Percentiles rank a stretch among this genome's conserved stretches.
phyloP scores from a whole-genome alignment of 1,140 invertebrate genomes.

The Drosophila ohnishii region DNA sequence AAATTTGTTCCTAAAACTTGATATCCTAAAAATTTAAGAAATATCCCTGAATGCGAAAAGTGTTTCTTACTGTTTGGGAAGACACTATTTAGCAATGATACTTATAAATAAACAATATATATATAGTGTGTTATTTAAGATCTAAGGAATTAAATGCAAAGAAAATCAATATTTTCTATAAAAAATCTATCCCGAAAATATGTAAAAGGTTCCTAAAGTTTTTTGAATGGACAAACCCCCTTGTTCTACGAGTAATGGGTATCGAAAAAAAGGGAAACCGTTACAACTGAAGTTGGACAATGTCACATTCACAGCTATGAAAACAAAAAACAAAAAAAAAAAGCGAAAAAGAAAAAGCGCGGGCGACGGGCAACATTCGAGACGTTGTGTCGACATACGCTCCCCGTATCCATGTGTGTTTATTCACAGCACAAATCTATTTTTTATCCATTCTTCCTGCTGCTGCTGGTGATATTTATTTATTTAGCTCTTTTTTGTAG shows the following conservation, averaged over 20 bases:
- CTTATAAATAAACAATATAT: too few relatives aligned
- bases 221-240: neutral
- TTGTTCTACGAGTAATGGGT: neutral
- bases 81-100: too few relatives aligned
- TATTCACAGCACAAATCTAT: conserved; percentile 65
- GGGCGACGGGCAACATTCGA: conserved; percentile 32
- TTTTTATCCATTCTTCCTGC: conserved; percentile 55
- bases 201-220: neutral
- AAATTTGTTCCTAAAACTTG: too few relatives aligned
- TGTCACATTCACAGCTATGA: conserved; percentile 52
- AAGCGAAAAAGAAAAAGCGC: neutral
- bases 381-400: conserved; percentile 50
- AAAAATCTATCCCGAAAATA: neutral
- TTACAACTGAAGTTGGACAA: conserved; percentile 53
- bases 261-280: conserved; percentile 14
- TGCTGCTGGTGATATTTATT: conserved; percentile 70
- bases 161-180: neutral
- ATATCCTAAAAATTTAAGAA: too few relatives aligned
- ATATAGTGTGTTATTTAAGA: neutral
- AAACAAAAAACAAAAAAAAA: conserved; percentile 6
- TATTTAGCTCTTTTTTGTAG: conserved; percentile 69
- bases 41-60: too few relatives aligned
- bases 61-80: too few relatives aligned
- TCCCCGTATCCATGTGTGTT: conserved; percentile 32
- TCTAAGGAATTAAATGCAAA: neutral